Base-by-base conservation (phyloP, 2,888 invertebrate species). In the Mechanitis messenoides region DNA sequence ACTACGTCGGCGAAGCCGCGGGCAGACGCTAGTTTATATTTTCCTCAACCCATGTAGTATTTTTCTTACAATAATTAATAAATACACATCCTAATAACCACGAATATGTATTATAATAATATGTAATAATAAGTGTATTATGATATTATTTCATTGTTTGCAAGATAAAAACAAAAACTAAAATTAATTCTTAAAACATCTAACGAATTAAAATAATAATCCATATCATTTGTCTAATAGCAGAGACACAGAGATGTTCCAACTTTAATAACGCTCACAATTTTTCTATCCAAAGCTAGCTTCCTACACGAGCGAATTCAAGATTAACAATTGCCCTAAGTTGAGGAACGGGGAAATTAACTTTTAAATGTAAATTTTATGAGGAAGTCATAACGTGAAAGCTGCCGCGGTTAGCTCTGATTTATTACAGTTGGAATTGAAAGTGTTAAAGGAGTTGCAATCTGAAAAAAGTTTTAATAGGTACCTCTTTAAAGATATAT, bases 381-480 rank as follows among this genome's bases (percentile, higher is more conserved):
- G 87, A 85, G 85, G 85, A 85, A 89, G 83, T 88, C 87, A 87
- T 89, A 89, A 89, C 84, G 85, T 83, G 82, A 84, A 87, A 86
- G 87, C 86, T 85, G 85, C 83, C 85, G 85, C 85, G 87, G 87
- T 88, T 87, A 83, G 82, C 82, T 75, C 82, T 86, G 87, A 89
- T 89, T 88, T 89, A 89, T 88, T 82, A 80, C 84, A 82, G 79
- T 87, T 84, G 77, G 85, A 87, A 87, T 87, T 85, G 87, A 86
- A 87, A 89, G 88, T 87, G 88, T 86, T 88, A 87, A 87, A 42
- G 83, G 82, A 87, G 87, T 88, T 85, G 86, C 87, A 87, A 88
- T 87, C 86, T 85, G 80, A 87, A 88, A 89, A 88, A 89, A 89
- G 83, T 90, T 90, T 90, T 89, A 89, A 90, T 90, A 87, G 87